Base-by-base conservation (phyloP, 1,140 invertebrate species). In the Drosophila funebris region DNA sequence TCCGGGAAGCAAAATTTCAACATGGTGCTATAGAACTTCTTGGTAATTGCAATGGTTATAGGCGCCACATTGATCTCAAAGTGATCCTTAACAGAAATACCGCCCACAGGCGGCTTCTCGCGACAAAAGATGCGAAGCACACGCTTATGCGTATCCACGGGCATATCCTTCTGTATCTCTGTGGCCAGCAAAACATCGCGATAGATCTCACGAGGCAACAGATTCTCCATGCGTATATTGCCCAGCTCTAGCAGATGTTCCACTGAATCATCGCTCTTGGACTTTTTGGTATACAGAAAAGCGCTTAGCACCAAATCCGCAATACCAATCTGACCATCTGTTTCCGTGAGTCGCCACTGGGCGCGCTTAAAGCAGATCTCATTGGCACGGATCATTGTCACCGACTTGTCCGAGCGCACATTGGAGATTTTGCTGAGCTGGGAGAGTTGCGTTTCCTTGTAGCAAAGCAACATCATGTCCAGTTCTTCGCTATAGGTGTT, bases 291-390 rank as follows among this genome's bases (percentile, higher is more conserved):
- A 90, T 99, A 99, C 93, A 99, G 93, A 92, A 99, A 99, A 92
- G 99, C 99, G 53, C 97, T 97, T 0, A 99, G 94, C 16, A 98
- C 95, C 36, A 99, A 93, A 93, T 99, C 98, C 2, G 98, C 96
- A 73, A 99, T 98, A 46, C 98, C 98, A 46, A 99, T 95, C 92
- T 99, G 98, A 0, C 99, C 98, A 93, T 99, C 98, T 4, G 96
- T 96, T 92, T 99, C 98, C 0, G 98, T 99, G 20, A 99, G 94
- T 54, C 98, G 92, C 99, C 99, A 99, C 74, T 98, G 96, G n/a
- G 98, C 98, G 91, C 98, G 97, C 92, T 99, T 99, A 91, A 99
- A 99, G 92, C 97, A 99, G 75, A 99, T 99, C 93, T 99, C 98
- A 91, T 98, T 98, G 18, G 97, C 95, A 41, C 98, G 93, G 6